phyloP scores from a whole-genome alignment of 2,113 vertebrate species.

The Cacatua alba region DNA sequence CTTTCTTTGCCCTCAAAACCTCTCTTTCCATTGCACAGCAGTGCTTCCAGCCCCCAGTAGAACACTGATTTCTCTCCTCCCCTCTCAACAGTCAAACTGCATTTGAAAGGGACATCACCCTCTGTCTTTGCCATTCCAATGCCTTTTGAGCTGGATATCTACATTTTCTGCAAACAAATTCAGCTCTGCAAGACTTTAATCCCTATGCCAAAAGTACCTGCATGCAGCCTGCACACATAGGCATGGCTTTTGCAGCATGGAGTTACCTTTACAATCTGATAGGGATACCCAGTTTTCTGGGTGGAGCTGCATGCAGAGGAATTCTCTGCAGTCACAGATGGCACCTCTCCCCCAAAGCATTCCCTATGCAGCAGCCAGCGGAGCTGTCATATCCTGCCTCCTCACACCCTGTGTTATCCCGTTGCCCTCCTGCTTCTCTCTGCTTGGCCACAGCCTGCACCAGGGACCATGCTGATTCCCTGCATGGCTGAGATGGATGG shows the following conservation, averaged over 20 bases:
- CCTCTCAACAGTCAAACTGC: neutral
- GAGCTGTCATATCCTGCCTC: neutral
- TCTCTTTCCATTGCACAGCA: neutral
- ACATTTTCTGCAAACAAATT: neutral
- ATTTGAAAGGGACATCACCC: neutral
- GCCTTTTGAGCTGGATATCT: too few relatives aligned
- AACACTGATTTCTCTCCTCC: neutral
- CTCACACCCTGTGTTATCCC: accelerated
- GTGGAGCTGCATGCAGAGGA: too few relatives aligned
- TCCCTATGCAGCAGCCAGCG: neutral
- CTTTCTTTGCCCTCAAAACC: neutral
- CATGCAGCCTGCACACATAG: neutral
- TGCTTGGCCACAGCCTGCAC: neutral
- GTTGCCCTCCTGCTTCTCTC: accelerated
- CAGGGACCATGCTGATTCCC: accelerated
- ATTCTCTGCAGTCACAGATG: neutral
- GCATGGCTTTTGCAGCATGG: neutral
- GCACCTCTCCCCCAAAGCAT: neutral
- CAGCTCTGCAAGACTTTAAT: accelerated
- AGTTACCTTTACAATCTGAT: neutral
- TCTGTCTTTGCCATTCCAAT: neutral
- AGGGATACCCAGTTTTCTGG: neutral
- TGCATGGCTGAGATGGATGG: accelerated
- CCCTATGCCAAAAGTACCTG: neutral
- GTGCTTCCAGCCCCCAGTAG: neutral